Evolutionary conservation across 2,797 vertebrate species (phyloP), one percentile per base, ranked within the genome.

Genomic region (Centroberyx gerrardi): DNA sequence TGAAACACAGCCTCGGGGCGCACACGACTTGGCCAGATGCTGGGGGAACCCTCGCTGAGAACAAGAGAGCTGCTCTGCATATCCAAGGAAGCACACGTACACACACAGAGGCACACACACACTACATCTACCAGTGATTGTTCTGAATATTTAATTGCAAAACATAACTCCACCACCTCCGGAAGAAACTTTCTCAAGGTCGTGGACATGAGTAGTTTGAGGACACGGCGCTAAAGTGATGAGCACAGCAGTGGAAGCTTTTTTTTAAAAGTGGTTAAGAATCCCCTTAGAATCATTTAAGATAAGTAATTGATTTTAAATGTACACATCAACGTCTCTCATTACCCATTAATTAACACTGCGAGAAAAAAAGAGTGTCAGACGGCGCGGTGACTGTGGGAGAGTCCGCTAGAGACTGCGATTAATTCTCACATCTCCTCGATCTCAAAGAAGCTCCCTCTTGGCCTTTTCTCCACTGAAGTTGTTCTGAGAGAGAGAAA

Each of bases 311-410:
- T 78, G 78, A 83, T 84, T 87, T 83, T 51, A 85, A 90, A 86
- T 65, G 79, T 84, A 79, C 69, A 76, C 78, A 87, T 85, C 81
- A 83, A 76, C 42, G n/a, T 78, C 77, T 82, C 83, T 83, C 72
- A 68, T 89, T 83, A 77, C 8, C 18, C 73, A 79, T 85, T 88
- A 64, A 87, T 91, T 91, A 87, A 71, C 63, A 62, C 33, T 2
- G 52, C 53, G 22, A 60, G 67, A 85, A 76, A 36, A 83, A 36
- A 82, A 49, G 52, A 60, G 48, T 63, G 62, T 80, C 64, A 86
- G 79, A 69, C 80, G 82, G 64, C 1, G 17, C 53, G 62, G 77
- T 52, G 65, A 73, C 78, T 82, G 64, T 58, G 40, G 42, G 42
- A 86, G 78, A 71, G 49, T 27, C 22, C 12, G 22, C 9, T 22